phyloP scores from a whole-genome alignment of 2,113 vertebrate genomes.

The Psammodynastes pulverulentus region DNA sequence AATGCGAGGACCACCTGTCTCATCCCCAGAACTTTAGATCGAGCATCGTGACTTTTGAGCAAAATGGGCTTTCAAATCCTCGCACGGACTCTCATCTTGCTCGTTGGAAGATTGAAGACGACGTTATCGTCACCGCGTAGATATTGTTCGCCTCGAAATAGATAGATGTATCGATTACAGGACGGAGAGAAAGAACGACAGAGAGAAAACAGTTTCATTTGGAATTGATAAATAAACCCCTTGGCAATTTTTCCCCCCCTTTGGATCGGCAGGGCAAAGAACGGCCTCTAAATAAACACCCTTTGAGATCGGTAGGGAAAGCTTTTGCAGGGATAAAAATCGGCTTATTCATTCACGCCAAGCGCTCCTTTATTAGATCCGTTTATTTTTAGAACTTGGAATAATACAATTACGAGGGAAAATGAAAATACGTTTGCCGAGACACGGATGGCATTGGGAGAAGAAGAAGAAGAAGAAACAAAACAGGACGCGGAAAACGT shows the following conservation, averaged over 20 bases:
- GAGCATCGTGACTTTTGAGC: neutral
- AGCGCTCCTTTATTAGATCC: neutral
- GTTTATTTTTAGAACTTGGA: neutral
- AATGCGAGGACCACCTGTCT: neutral
- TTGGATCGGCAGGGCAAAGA: neutral
- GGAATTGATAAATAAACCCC: neutral
- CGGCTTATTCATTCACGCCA: neutral
- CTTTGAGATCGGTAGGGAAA: neutral
- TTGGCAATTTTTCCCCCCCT: neutral
- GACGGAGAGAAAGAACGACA: neutral
- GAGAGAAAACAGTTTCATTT: neutral
- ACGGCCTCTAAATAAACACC: neutral
- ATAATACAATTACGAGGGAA: neutral
- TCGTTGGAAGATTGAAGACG: neutral
- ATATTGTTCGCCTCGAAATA: no score
- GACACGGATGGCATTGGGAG: neutral
- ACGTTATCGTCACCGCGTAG: rapidly evolving
- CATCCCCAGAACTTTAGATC: neutral
- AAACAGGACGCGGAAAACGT: neutral
- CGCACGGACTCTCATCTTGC: neutral
- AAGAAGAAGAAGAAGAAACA: no score
- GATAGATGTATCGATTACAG: neutral
- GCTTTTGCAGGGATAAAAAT: neutral
- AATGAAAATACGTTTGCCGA: neutral
- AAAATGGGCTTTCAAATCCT: neutral